A percentile compares a stretch with the other conserved stretches of the same genome.
Conservation (phyloP, 2,113 vertebrate species). For the Accipiter virgatus region DNA sequence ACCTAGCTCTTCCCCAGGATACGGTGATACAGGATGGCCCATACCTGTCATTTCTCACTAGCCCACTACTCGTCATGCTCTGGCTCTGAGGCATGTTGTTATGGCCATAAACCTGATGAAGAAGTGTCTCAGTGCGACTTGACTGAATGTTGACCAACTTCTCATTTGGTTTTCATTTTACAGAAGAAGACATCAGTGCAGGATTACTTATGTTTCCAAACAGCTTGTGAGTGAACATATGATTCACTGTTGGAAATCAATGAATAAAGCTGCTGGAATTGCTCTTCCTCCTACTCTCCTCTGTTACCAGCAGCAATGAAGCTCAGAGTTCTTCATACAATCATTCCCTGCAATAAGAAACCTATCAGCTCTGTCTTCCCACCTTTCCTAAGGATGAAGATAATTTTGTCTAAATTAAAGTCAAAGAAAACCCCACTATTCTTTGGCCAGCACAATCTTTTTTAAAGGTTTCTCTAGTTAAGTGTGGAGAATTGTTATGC, state of each 20-base stretch:
- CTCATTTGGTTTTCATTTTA: neutral
- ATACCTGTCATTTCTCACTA: neutral
- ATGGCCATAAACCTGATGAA: neutral
- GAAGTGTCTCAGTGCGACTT: neutral
- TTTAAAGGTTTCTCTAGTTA: neutral
- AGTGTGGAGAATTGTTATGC: neutral
- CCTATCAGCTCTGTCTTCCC: neutral
- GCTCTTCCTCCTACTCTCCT: neutral
- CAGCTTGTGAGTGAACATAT: neutral
- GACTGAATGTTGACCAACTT: neutral
- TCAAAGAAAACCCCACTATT: neutral
- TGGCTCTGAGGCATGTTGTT: neutral
- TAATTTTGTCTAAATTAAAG: neutral
- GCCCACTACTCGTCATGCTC: fast-evolving
- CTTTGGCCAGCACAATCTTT: neutral
- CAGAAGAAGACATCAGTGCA: neutral
- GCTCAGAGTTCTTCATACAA: neutral
- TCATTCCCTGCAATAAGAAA: neutral
- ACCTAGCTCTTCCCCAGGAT: neutral
- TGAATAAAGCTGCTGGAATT: neutral
- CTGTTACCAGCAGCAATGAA: neutral
- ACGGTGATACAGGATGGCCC: neutral
- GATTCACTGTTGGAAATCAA: neutral
- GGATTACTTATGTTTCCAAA: neutral
- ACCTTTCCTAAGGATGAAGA: neutral